Evolutionary conservation across 2,888 invertebrate genomes (phyloP), one percentile per base, ranked within the genome.

Genomic region (Troides oblongomaculatus): DNA sequence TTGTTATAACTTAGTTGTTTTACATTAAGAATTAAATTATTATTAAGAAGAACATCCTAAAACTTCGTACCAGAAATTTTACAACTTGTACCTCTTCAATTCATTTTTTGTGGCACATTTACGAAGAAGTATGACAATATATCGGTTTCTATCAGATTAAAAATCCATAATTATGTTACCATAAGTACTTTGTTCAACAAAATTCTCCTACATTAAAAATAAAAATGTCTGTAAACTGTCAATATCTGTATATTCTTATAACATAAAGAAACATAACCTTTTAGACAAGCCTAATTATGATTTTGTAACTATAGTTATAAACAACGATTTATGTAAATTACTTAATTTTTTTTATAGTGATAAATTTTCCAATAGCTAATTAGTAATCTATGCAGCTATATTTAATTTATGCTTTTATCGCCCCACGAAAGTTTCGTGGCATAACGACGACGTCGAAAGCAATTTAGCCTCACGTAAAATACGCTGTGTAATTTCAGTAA

Each of bases 401-500:
- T 5, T n/a, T 53, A n/a, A n/a, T n/a, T n/a, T n/a, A 53, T 62
- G 23, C 25, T 62, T 62, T 59, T n/a, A 63, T 53, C 36, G 50
- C 62, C n/a, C 39, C 53, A 64, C 59, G 60, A 60, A 60, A 64
- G 60, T 60, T 56, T 23, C 18, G n/a, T 23, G n/a, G 43, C 50
- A 25, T 56, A 43, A 57, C 36, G 57, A 63, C 36, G 36, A 64
- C 30, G 53, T 68, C 21, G 39, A 60, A 60, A 53, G 60, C 68
- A 68, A 68, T 64, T 68, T 60, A 60, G 39, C 53, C 25, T 53
- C 59, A 59, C 50, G 64, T 68, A 60, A 64, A 68, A 68, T 64
- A 64, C 60, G 62, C 57, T 58, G 62, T 64, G 59, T 68, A 64
- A 68, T 68, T 64, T 64, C 64, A 68, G 64, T 18, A 56, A 64